Base-by-base conservation (phyloP, 2,113 vertebrate species). In the Herpetotheres cachinnans region DNA sequence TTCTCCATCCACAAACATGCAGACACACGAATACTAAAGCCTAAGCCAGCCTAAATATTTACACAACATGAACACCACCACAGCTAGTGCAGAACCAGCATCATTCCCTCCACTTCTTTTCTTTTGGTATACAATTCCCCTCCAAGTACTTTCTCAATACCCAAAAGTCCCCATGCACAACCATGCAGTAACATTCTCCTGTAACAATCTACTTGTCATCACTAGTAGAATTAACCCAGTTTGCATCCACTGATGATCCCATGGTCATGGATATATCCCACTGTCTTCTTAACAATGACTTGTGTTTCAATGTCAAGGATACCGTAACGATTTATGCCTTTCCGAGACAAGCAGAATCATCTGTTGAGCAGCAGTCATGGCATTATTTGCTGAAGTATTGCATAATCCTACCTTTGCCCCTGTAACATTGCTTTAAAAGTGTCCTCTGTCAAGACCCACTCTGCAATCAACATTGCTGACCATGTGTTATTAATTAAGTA, bases 401-500 rank as follows among this genome's bases (percentile, higher is more conserved):
- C 55, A 6, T 63, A 96, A 95, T 93, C 83, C 72, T 92, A 91
- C 91, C 93, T 94, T 73, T 91, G 96, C 89, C 86, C 93, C 76
- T 15, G 4, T 66, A 87, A 91, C 62, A 72, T 30, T 56, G 87
- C 92, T 96, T 82, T 92, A 74, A 88, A 96, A 90, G 82, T 72
- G 87, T 93, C 85, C 95, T 70, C 87, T 93, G 94, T 90, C 89
- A 95, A 86, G 71, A 95, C 86, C 93, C 94, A 80, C 97, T 97
- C 98, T 97, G 94, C 96, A 97, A 96, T 97, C 98, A 97, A 82
- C 97, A 87, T 81, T 52, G 84, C 86, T 69, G 93, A 97, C 89
- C 99, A 99, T 98, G 96, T 99, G 99, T 98, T 98, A 97, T 97
- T 98, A 98, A 99, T 99, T 99, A 98, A 98, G 97, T 97, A 96